Conservation (phyloP, 2,888 invertebrate species). For the Carpatolechia fugitivella region DNA sequence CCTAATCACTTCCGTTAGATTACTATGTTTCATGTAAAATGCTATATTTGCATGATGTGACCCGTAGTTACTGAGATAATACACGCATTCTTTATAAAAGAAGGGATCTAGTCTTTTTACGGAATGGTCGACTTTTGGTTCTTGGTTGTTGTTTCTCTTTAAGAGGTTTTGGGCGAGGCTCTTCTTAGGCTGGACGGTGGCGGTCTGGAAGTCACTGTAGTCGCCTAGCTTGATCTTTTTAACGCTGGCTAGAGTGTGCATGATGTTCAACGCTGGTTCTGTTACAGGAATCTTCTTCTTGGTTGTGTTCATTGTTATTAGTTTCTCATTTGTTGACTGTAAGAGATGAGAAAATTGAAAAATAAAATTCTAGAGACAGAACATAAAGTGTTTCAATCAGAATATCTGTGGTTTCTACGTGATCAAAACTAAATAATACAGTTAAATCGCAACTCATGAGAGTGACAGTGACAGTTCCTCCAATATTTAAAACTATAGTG, state of each 20-base stretch:
- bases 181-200: constrained; percentile 54
- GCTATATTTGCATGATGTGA: constrained; percentile 85
- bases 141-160: constrained; percentile 56
- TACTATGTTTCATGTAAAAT: constrained; percentile 87
- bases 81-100: constrained; percentile 88
- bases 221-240: constrained; percentile 78
- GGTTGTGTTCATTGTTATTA: constrained; percentile 60
- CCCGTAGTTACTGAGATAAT: constrained; percentile 90
- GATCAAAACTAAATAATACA: too few species aligned
- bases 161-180: constrained; percentile 69
- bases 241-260: constrained; percentile 79
- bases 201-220: constrained; percentile 74
- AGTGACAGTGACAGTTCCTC: too few species aligned
- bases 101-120: constrained; percentile 72
- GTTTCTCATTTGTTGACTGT: constrained; percentile 66
- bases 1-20: constrained; percentile 82
- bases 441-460: too few species aligned
- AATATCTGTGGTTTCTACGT: too few species aligned
- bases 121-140: constrained; percentile 55
- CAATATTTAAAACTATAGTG: too few species aligned
- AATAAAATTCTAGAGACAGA: background rate
- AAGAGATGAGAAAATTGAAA: constrained; percentile 18
- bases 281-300: constrained; percentile 72
- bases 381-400: too few species aligned
- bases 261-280: constrained; percentile 80